These are phyloP conservation scores for Stegophylla sp. DNA, from an alignment of 2,888 invertebrate species.

Conservation along the genomic window DNA sequence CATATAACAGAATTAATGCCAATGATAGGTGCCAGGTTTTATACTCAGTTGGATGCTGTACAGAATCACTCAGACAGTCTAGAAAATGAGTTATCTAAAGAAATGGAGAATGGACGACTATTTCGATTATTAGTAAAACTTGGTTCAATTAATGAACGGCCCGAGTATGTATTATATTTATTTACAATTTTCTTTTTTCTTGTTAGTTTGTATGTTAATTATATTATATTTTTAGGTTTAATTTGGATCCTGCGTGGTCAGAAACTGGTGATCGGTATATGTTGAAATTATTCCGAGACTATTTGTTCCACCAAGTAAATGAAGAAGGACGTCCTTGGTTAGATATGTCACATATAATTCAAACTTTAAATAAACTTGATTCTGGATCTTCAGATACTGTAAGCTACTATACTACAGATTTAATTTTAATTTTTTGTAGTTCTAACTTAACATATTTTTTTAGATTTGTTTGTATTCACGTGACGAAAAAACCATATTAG, in stretches of 20 bases:
- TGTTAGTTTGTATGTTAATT: no score
- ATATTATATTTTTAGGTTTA: conserved; percentile 71
- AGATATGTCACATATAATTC: conserved; percentile 93
- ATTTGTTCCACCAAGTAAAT: conserved; percentile 93
- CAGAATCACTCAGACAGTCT: conserved; percentile 86
- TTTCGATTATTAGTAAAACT: conserved; percentile 90
- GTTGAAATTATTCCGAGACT: conserved; percentile 96
- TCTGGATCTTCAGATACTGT: conserved; percentile 82
- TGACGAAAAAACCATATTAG: conserved; percentile 94
- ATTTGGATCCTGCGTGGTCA: conserved; percentile 92
- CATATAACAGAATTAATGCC: conserved; percentile 97
- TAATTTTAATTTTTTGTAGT: conserved; percentile 14
- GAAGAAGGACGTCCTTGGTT: conserved; percentile 94
- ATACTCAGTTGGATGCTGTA: conserved; percentile 90
- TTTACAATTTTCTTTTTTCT: no score
- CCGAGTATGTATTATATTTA: conserved; percentile 79
- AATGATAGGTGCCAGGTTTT: conserved; percentile 97
- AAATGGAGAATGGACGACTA: conserved; percentile 93
- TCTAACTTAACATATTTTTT: conserved; percentile 61
- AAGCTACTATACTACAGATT: conserved; percentile 61
- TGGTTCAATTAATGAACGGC: conserved; percentile 92
- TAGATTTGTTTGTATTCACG: conserved; percentile 93
- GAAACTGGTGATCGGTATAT: conserved; percentile 98
- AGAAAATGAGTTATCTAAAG: conserved; percentile 89
- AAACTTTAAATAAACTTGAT: conserved; percentile 91